Percentiles rank a stretch among this genome's conserved stretches.
Evolutionary conservation across 2,113 vertebrate species (phyloP).

Genomic region (Megaceryle torquata): DNA sequence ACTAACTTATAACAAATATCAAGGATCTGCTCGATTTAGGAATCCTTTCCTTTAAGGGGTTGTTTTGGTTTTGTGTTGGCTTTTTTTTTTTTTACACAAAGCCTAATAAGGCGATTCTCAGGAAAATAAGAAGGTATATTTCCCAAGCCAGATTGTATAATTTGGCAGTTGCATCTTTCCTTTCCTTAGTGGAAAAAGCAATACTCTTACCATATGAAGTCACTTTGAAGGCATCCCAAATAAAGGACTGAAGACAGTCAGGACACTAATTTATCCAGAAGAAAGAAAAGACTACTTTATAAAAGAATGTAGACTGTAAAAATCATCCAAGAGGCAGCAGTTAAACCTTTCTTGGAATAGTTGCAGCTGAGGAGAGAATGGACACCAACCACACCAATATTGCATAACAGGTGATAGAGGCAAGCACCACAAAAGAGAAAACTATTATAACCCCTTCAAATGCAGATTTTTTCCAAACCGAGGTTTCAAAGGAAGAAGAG

Average conservation of each 20-base stretch:
- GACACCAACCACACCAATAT: background rate
- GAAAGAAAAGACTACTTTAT: conserved; percentile 52
- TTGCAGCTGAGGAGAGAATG: background rate
- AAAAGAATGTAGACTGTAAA: conserved; percentile 52
- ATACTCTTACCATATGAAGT: conserved; percentile 53
- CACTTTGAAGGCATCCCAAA: conserved; percentile 53
- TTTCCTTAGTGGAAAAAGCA: conserved; percentile 55
- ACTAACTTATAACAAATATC: background rate
- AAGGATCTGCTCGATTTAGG: background rate
- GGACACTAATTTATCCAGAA: conserved; percentile 43
- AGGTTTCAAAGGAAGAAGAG: background rate
- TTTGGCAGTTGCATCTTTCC: conserved; percentile 35
- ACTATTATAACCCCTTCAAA: background rate
- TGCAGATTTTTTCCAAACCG: background rate
- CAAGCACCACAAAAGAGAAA: background rate
- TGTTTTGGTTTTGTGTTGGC: background rate
- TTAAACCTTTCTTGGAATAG: conserved; percentile 27
- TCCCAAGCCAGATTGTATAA: conserved; percentile 38
- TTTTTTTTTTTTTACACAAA: background rate
- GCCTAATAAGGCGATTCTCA: background rate
- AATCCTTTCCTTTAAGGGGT: background rate
- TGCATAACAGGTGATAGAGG: conserved; percentile 2
- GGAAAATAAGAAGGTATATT: conserved; percentile 37
- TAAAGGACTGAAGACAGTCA: conserved; percentile 41
- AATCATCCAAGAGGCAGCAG: conserved; percentile 32